phyloP scores from a whole-genome alignment of 1,140 invertebrate genomes.

The Medauroidea extradentata region DNA sequence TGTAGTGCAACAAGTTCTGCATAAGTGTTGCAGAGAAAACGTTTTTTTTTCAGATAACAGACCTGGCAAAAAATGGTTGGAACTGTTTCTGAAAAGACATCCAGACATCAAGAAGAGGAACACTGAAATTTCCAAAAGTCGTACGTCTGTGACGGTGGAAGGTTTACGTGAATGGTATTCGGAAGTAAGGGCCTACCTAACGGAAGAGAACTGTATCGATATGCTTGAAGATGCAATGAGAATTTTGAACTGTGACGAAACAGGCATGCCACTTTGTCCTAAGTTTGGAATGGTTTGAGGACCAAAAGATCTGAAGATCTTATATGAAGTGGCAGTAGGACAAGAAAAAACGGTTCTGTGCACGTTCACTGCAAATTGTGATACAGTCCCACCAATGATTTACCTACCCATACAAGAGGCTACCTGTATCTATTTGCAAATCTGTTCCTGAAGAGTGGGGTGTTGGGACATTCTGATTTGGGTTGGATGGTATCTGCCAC shows the following conservation, averaged over 20 bases:
- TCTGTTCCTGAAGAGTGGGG: too few species aligned
- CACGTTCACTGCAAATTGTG: slow-evolving; percentile 29
- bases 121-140: slow-evolving; percentile 33
- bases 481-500: too few species aligned
- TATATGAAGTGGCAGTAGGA: slow-evolving; percentile 30
- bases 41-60: slow-evolving; percentile 2
- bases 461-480: too few species aligned
- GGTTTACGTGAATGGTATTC: slow-evolving; percentile 35
- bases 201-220: slow-evolving; percentile 21
- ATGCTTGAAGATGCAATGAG: slow-evolving; percentile 29
- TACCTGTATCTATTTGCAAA: too few species aligned
- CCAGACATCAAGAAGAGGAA: slow-evolving; percentile 28
- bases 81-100: slow-evolving; percentile 33
- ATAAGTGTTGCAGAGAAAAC: slow-evolving; percentile 9
- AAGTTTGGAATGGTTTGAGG: slow-evolving; percentile 32
- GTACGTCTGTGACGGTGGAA: slow-evolving; percentile 32
- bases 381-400: slow-evolving; percentile 23
- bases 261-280: slow-evolving; percentile 34
- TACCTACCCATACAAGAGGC: slow-evolving; percentile 16
- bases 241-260: slow-evolving; percentile 41
- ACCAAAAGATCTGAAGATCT: slow-evolving; percentile 27
- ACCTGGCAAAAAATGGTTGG: slow-evolving; percentile 10
- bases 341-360: slow-evolving; percentile 38
- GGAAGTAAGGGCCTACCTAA: slow-evolving; percentile 31
- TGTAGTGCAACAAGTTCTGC: slow-evolving; percentile 24